Evolutionary conservation across 2,888 invertebrate genomes (phyloP).

Genomic region (Phengaris alcon): DNA sequence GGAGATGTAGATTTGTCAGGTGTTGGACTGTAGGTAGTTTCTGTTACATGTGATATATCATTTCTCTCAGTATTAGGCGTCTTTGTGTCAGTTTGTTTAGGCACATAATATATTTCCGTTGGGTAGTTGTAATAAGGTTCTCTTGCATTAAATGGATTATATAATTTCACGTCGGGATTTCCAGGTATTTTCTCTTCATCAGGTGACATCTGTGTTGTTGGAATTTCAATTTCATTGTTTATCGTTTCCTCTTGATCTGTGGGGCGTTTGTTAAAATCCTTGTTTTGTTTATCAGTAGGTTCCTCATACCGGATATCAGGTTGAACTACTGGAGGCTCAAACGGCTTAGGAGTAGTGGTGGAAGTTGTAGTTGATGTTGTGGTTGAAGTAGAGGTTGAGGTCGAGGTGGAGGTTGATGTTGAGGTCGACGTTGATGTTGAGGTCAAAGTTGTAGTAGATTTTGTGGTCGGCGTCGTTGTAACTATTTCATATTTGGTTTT

Average conservation of each 20-base stretch:
- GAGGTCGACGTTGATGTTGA: background rate
- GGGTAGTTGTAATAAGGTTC: background rate
- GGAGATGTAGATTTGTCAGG: constrained; percentile 45
- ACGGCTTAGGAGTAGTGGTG: constrained; percentile 32
- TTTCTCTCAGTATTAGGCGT: constrained; percentile 34
- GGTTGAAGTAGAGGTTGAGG: constrained; percentile 34
- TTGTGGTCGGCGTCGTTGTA: background rate
- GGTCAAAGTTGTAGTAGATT: background rate
- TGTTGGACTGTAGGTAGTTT: constrained; percentile 46
- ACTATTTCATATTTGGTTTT: constrained; percentile 32
- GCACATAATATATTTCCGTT: constrained; percentile 3
- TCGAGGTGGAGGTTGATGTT: constrained; percentile 32
- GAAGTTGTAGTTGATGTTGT: constrained; percentile 40
- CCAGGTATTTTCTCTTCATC: background rate
- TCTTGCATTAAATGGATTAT: constrained; percentile 7
- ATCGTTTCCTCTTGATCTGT: constrained; percentile 16
- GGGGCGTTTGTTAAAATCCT: constrained; percentile 30
- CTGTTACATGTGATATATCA: constrained; percentile 36
- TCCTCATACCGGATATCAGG: constrained; percentile 30
- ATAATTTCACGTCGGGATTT: background rate
- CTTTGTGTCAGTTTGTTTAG: constrained; percentile 12
- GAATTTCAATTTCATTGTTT: constrained; percentile 23
- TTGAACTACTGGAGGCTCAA: constrained; percentile 26
- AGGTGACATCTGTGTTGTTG: background rate
- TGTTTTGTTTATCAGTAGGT: constrained; percentile 24